These are phyloP conservation scores for Mus caroli DNA, from an alignment of 2,797 vertebrate genomes.

Conservation along the genomic window DNA sequence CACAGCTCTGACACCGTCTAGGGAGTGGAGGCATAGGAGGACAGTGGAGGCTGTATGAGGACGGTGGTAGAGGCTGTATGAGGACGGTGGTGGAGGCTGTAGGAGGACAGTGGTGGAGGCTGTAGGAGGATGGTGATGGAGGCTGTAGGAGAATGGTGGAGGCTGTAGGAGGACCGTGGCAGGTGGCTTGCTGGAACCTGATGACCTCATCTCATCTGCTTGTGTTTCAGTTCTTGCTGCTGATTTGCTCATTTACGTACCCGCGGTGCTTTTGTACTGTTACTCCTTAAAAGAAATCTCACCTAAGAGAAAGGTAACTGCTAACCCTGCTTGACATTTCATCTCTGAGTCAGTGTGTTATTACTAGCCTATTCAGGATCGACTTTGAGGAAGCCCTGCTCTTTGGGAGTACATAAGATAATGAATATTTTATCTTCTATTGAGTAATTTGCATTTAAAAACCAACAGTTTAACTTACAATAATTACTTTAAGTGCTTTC, in stretches of 20 bases:
- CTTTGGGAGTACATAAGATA: neutral
- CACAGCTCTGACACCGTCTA: neutral
- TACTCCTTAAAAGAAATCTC: conserved; percentile 93
- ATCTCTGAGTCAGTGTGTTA: conserved; percentile 33
- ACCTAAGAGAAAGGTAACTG: conserved; percentile 93
- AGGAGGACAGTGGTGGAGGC: no score
- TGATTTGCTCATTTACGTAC: conserved; percentile 96
- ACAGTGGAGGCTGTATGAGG: neutral
- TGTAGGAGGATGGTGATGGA: neutral
- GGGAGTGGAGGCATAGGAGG: neutral
- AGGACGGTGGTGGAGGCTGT: neutral
- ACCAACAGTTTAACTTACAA: conserved; percentile 50
- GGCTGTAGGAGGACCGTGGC: neutral
- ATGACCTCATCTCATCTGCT: conserved; percentile 6
- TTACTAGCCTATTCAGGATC: conserved; percentile 34
- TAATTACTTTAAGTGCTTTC: conserved; percentile 53
- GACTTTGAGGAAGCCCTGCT: neutral
- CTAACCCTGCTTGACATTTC: conserved; percentile 17
- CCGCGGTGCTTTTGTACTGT: conserved; percentile 96
- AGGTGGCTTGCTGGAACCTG: conserved; percentile 10
- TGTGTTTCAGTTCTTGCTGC: conserved; percentile 93
- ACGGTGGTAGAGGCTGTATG: neutral
- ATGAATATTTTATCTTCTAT: neutral
- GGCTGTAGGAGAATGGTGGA: neutral
- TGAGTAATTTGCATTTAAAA: conserved; percentile 76